Conservation (phyloP, 2,888 invertebrate species). For the Villa cingulata region DNA sequence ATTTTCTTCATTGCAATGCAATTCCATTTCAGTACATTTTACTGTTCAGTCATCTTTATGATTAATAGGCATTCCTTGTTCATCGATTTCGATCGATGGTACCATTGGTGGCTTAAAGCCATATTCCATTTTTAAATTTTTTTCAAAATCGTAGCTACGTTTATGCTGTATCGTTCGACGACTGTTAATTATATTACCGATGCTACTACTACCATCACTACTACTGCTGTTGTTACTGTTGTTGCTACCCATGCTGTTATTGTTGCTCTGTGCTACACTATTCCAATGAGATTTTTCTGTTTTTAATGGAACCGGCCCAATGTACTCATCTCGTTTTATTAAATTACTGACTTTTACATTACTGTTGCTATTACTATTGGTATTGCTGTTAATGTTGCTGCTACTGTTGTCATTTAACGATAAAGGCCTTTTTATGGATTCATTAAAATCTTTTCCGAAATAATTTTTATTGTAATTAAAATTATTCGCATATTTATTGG, state of each 20-base stretch:
- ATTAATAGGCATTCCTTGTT: constrained; percentile 51
- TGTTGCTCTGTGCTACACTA: constrained; percentile 10
- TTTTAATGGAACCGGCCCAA: constrained; percentile 41
- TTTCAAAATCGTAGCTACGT: constrained; percentile 42
- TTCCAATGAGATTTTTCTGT: constrained; percentile 20
- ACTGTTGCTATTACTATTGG: background rate
- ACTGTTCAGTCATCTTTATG: background rate
- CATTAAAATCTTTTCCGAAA: too few species aligned
- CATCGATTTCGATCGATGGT: constrained; percentile 67
- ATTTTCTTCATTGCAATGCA: too few species aligned
- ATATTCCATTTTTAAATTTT: constrained; percentile 61
- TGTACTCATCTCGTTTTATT: constrained; percentile 26
- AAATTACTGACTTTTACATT: too few species aligned
- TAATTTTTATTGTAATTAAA: too few species aligned
- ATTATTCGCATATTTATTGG: too few species aligned
- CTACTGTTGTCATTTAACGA: too few species aligned
- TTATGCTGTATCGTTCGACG: constrained; percentile 38
- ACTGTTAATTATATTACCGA: constrained; percentile 31
- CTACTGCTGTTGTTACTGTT: constrained; percentile 1
- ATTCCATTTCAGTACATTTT: background rate
- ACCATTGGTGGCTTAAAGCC: constrained; percentile 70
- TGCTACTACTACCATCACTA: constrained; percentile 15
- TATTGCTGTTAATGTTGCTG: too few species aligned
- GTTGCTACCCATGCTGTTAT: constrained; percentile 1
- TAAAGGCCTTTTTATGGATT: too few species aligned